phyloP scores from a whole-genome alignment of 2,888 invertebrate genomes.

The Eudemis profundana region DNA sequence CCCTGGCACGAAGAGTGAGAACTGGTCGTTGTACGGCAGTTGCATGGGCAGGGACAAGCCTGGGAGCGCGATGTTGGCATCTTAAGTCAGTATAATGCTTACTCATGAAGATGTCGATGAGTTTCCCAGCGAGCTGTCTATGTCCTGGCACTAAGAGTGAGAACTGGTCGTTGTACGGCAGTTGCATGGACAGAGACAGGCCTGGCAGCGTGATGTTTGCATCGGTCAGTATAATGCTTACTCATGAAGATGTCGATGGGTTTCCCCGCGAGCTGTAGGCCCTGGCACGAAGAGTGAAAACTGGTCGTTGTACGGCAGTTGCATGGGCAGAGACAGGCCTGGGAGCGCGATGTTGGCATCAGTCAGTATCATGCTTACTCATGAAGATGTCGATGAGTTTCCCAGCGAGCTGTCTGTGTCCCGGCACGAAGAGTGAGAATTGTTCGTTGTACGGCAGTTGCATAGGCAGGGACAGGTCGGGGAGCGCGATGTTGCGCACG shows the following conservation, averaged over 20 bases:
- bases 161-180: background rate
- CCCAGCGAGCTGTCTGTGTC: slow-evolving; percentile 87
- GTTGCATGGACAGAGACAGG: background rate
- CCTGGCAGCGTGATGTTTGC: too few relatives aligned
- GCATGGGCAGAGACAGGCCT: background rate
- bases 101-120: slow-evolving; percentile 63
- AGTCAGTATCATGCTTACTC: slow-evolving; percentile 69
- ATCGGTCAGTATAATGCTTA: too few relatives aligned
- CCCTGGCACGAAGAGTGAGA: too few relatives aligned
- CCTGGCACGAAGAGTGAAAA: too few relatives aligned
- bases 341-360: background rate
- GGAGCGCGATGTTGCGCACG: slow-evolving; percentile 86
- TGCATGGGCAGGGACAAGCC: too few relatives aligned
- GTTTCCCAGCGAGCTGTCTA: background rate
- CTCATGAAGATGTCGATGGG: slow-evolving; percentile 86
- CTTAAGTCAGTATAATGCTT: slow-evolving; percentile 49
- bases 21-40: too few relatives aligned
- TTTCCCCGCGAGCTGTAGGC: background rate
- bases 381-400: slow-evolving; percentile 89
- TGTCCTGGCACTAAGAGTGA: background rate
- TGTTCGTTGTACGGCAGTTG: slow-evolving; percentile 86
- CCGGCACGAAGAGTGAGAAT: slow-evolving; percentile 90
- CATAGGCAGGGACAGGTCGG: slow-evolving; percentile 87
- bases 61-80: background rate
- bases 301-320: too few relatives aligned